These are phyloP conservation scores for Copidosoma floridanum DNA, from an alignment of 1,140 invertebrate species.

Conservation along the genomic window DNA sequence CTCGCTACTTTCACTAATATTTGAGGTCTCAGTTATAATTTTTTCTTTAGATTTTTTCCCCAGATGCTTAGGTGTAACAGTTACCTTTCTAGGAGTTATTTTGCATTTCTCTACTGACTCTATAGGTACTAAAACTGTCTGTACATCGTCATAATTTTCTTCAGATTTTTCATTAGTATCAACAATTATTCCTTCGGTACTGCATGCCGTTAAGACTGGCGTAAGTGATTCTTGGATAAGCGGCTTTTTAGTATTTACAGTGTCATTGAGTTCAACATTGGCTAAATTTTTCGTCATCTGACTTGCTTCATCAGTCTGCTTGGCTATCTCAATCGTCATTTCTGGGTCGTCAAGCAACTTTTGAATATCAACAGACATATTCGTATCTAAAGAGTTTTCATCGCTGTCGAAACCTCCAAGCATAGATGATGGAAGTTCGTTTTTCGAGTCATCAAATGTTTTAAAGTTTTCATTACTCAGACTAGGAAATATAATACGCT, in stretches of 20 bases:
- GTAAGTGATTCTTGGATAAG: no score
- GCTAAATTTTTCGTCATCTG: background rate
- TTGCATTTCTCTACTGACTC: no score
- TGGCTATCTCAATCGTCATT: conserved; percentile 30
- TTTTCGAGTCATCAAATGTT: background rate
- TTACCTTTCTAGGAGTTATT: background rate
- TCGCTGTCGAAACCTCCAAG: conserved; percentile 39
- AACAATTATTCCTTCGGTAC: background rate
- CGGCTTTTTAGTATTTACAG: conserved; percentile 10
- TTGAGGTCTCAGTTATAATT: conserved; percentile 7
- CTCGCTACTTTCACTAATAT: conserved; percentile 39
- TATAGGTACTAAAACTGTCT: background rate
- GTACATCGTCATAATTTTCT: background rate
- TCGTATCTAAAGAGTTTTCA: conserved; percentile 37
- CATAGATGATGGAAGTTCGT: background rate
- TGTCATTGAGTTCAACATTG: background rate
- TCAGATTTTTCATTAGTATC: background rate
- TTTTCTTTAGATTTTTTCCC: conserved; percentile 23
- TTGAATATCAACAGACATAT: conserved; percentile 39
- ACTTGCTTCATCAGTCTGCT: conserved; percentile 11
- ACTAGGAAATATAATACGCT: background rate
- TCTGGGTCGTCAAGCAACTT: conserved; percentile 41
- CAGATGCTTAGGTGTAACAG: conserved; percentile 3
- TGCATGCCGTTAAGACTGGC: no score
- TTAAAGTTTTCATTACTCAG: conserved; percentile 11